Evolutionary conservation across 2,113 vertebrate genomes (phyloP).

Genomic region (Nicator chloris): DNA sequence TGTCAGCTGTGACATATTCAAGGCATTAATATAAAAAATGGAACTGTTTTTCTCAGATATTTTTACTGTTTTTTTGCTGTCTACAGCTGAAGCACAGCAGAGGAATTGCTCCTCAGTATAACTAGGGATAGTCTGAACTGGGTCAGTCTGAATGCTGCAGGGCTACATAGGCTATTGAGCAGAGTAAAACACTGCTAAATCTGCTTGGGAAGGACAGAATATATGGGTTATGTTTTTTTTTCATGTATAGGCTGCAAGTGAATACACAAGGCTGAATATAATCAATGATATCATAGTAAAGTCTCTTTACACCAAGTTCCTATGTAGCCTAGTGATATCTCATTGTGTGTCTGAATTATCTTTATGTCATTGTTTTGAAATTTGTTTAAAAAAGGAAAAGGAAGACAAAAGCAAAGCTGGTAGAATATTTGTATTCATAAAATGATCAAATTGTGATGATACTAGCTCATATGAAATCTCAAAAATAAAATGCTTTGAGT

Average conservation of each 20-base stretch:
- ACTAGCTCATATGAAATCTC: neutral
- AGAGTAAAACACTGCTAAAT: neutral
- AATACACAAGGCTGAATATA: neutral
- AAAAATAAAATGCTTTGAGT: neutral
- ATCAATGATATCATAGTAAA: neutral
- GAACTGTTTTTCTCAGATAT: neutral
- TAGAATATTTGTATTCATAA: neutral
- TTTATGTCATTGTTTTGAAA: neutral
- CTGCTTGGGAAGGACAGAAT: neutral
- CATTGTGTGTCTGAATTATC: neutral
- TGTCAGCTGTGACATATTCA: neutral
- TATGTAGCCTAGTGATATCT: neutral
- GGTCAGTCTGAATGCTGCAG: neutral
- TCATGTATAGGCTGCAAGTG: neutral
- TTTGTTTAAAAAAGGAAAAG: neutral
- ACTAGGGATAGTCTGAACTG: neutral
- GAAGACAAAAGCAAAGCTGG: neutral
- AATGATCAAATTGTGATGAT: neutral
- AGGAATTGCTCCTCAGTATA: neutral
- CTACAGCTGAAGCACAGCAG: neutral
- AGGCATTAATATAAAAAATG: neutral
- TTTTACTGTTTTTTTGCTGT: neutral
- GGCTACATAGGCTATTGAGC: neutral
- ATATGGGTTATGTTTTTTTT: neutral
- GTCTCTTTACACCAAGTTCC: neutral